Evolutionary conservation across 2,113 vertebrate genomes (phyloP).

Genomic region (Eupsittula cactorum): DNA sequence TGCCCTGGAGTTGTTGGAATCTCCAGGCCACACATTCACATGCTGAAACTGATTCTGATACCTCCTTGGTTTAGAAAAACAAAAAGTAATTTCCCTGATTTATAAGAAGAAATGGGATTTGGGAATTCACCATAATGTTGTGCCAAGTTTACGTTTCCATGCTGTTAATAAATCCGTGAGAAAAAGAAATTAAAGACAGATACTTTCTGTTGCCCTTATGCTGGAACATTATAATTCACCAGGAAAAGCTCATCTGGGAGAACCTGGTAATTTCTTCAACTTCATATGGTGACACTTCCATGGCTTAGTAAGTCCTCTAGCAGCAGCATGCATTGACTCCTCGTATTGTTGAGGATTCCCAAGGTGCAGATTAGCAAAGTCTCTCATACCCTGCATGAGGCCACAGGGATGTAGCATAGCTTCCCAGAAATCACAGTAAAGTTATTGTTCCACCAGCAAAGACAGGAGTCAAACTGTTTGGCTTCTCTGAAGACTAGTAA

Average conservation of each 20-base stretch:
- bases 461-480: not conserved
- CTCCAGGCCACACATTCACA: not conserved
- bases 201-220: not conserved
- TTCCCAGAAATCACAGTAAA: not conserved
- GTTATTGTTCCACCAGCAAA: not conserved
- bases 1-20: not conserved
- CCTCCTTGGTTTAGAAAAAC: not conserved
- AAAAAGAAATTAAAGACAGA: slow-evolving; percentile 26
- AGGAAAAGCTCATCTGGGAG: slow-evolving; percentile 7
- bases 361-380: not conserved
- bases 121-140: not conserved
- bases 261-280: slow-evolving; percentile 3
- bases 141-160: not conserved
- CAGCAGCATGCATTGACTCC: not conserved
- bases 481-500: not conserved
- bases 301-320: not conserved
- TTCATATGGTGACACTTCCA: slow-evolving; percentile 8
- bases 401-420: not conserved
- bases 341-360: not conserved
- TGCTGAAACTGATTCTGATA: not conserved
- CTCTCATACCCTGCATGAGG: not conserved
- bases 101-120: not conserved
- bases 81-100: not conserved
- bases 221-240: slow-evolving; percentile 10
- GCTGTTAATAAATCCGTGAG: slow-evolving; percentile 19